phyloP scores from a whole-genome alignment of 2,113 vertebrate species.

The Stomatorhinus ivindoensis region DNA sequence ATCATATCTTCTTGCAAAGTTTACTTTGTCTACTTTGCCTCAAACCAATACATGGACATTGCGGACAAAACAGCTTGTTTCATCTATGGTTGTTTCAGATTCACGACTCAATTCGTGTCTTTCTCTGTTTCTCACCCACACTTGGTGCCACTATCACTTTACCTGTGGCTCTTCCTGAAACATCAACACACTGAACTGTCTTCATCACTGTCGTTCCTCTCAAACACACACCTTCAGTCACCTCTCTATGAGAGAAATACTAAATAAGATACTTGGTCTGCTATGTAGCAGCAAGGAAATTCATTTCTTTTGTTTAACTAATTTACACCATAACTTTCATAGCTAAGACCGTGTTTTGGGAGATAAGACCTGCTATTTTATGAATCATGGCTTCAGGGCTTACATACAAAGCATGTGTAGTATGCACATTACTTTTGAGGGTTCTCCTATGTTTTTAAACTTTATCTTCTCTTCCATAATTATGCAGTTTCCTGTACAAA shows the following conservation, averaged over 20 bases:
- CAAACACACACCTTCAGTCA: neutral
- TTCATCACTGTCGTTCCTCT: neutral
- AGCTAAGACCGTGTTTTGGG: neutral
- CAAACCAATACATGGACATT: neutral
- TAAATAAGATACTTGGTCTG: neutral
- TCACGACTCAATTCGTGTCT: neutral
- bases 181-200: neutral
- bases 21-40: neutral
- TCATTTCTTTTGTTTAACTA: neutral
- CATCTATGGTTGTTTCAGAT: neutral
- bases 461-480: neutral
- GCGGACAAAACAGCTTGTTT: neutral
- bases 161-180: neutral
- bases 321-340: neutral
- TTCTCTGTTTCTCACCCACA: neutral
- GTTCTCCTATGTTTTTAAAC: neutral
- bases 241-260: neutral
- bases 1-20: neutral
- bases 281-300: neutral
- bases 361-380: neutral
- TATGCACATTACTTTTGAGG: neutral
- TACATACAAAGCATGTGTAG: neutral
- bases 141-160: neutral
- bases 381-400: neutral
- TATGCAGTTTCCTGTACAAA: neutral